A percentile compares a stretch with the other conserved stretches of the same genome.
Evolutionary conservation across 1,140 invertebrate genomes (phyloP).

Genomic region (Atopsyche davidsoni): DNA sequence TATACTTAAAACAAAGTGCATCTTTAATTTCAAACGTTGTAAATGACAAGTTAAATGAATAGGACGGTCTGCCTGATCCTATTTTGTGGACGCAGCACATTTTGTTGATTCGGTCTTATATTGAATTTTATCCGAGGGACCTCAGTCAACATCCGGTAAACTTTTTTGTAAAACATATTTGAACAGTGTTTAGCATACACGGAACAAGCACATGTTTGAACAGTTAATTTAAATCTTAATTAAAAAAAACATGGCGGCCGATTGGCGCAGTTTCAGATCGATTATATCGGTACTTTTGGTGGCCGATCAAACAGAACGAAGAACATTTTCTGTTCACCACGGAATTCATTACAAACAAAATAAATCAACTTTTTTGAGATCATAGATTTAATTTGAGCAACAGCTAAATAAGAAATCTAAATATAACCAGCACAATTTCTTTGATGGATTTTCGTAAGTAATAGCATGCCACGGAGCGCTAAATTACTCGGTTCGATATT

Average conservation of each 20-base stretch:
- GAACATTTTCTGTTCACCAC: too few species aligned
- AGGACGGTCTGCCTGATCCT: too few species aligned
- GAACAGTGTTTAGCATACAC: constrained; percentile 21
- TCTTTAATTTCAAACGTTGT: too few species aligned
- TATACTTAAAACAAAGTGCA: too few species aligned
- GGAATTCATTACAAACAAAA: not conserved
- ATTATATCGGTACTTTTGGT: not conserved
- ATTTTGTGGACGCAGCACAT: constrained; percentile 14
- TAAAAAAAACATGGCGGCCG: constrained; percentile 20
- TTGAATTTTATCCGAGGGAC: constrained; percentile 17
- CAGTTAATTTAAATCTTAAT: constrained; percentile 31
- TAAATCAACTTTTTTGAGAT: not conserved
- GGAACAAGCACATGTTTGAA: constrained; percentile 23
- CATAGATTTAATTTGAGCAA: not conserved
- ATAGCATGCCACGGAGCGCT: too few species aligned
- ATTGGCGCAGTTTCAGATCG: not conserved
- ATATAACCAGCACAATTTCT: too few species aligned
- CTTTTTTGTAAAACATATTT: constrained; percentile 29
- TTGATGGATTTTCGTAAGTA: too few species aligned
- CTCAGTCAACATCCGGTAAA: constrained; percentile 22
- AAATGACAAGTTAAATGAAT: too few species aligned
- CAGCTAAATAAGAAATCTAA: too few species aligned
- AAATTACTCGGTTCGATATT: too few species aligned
- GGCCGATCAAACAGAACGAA: too few species aligned
- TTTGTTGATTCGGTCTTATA: constrained; percentile 9